Percentiles rank a stretch among this genome's conserved stretches.
Evolutionary conservation across 2,888 invertebrate genomes (phyloP).

Genomic region (Drosophila anomelani): DNA sequence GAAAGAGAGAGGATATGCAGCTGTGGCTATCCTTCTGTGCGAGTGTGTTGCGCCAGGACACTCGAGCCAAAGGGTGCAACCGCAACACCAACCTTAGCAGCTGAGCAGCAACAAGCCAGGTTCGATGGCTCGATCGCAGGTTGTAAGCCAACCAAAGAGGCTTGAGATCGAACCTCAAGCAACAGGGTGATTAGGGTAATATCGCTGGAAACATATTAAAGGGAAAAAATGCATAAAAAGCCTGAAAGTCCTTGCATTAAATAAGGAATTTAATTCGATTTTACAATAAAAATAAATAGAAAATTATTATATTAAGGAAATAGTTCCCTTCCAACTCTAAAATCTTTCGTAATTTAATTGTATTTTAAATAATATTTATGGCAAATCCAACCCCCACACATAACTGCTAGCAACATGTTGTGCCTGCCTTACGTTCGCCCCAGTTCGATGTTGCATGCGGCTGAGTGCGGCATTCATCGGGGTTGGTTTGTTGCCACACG

Average conservation of each 20-base stretch:
- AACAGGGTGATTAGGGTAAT: conserved; percentile 52
- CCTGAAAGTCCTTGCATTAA: too few relatives aligned
- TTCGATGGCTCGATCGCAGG: conserved; percentile 52
- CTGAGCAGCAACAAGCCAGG: conserved; percentile 29
- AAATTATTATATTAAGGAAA: neutral
- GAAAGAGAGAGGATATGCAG: conserved; percentile 62
- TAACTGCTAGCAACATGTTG: conserved; percentile 29
- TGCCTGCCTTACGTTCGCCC: conserved; percentile 8
- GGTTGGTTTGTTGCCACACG: conserved; percentile 81
- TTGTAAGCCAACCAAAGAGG: conserved; percentile 44
- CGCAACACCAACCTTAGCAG: conserved; percentile 22
- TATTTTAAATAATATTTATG: neutral
- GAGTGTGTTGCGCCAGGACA: conserved; percentile 62
- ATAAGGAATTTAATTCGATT: too few relatives aligned
- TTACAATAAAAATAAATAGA: too few relatives aligned
- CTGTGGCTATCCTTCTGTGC: conserved; percentile 39
- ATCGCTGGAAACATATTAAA: neutral
- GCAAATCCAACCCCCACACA: neutral
- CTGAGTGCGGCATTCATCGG: conserved; percentile 48
- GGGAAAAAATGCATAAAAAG: too few relatives aligned
- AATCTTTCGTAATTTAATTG: neutral
- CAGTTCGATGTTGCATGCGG: conserved; percentile 32
- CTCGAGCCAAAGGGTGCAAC: conserved; percentile 53
- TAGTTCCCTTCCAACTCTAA: neutral
- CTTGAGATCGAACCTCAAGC: conserved; percentile 18